Evolutionary conservation across 2,888 invertebrate species (phyloP), one percentile per base, ranked within the genome.

Genomic region (Drosophila kambysellisi): DNA sequence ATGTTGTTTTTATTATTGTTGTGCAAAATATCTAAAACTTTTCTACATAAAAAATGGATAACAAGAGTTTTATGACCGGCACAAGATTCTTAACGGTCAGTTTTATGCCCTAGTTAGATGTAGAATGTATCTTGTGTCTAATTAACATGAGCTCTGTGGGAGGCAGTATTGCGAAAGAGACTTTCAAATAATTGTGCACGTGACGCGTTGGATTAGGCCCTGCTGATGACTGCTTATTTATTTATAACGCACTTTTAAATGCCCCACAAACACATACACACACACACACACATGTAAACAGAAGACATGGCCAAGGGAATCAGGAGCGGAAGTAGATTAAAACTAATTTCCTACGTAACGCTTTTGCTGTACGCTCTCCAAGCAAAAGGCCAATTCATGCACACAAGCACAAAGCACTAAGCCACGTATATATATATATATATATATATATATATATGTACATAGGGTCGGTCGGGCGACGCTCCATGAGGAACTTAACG

Each of bases 341-440:
- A 88, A 88, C 88, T 88, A 87, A 87, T 87, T 87, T 87, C 88
- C 86, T 72, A 68, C 82, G 77, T 69, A 88, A 80, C 71, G 75
- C 72, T 71, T 60, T 73, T 65, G 65, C 59, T 53, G 39, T 20
- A 32, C 56, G 62, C 39, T 59, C 20, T 52, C 30, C 33, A 46
- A 50, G 57, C 57, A 73, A 62, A 60, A 57, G 54, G 51, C 58
- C 64, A 72, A 62, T 52, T 39, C 52, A 60, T 66, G 48, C 41
- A 68, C 64, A 77, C 51, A 46, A 25, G 46, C 46, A 46, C 7
- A 43, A 7, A 7, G 41, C 52, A 67, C n/a, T 56, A 20, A 59
- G 30, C 32, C 32, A 43, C 35, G 25, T 15, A 52, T 25, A 33
- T n/a, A 25, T 3, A 51, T 8, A 37, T 7, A 15, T 6, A 37